Percentiles rank a stretch among this genome's conserved stretches.
phyloP scores from a whole-genome alignment of 2,888 invertebrate genomes.

The Metalampra italica region DNA sequence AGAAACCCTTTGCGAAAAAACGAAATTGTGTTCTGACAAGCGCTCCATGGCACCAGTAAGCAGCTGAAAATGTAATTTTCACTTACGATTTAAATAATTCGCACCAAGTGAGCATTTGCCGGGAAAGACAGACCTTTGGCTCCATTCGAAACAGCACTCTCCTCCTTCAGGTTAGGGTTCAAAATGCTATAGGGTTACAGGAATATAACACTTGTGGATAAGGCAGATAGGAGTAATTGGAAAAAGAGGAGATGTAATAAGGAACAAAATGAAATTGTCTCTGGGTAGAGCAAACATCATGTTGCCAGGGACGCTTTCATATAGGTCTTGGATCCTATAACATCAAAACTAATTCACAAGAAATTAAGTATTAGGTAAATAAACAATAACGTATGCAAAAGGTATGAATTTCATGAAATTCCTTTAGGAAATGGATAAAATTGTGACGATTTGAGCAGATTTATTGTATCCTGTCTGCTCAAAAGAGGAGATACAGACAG shows the following conservation, averaged over 20 bases:
- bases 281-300: neutral
- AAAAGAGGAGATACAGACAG: no score
- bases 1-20: no score
- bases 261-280: constrained; percentile 3
- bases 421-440: no score
- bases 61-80: constrained; percentile 4
- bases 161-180: neutral
- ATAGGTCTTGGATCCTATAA: no score
- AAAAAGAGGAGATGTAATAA: constrained; percentile 8
- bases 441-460: no score
- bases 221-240: constrained; percentile 8
- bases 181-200: neutral
- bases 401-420: no score
- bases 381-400: no score
- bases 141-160: no score
- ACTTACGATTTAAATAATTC: constrained; percentile 5
- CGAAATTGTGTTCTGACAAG: neutral
- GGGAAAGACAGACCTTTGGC: neutral
- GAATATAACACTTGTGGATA: constrained; percentile 1
- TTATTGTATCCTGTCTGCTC: no score
- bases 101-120: neutral
- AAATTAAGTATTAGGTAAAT: no score
- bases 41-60: neutral
- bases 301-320: no score
- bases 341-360: no score